Evolutionary conservation across 2,113 vertebrate genomes (phyloP).

Genomic region (Planiliza haematocheilus): DNA sequence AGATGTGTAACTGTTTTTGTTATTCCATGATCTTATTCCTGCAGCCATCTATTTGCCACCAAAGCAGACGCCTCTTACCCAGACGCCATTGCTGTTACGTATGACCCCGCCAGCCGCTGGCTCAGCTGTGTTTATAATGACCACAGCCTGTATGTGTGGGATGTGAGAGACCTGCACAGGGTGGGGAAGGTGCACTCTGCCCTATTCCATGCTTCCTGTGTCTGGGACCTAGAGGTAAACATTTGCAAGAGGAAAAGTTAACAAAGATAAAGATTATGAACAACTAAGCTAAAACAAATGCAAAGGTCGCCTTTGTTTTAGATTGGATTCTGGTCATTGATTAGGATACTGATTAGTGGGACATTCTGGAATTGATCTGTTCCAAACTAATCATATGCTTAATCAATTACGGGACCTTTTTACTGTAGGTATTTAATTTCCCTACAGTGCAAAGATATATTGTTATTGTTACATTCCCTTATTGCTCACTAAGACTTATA

Average conservation of each 20-base stretch:
- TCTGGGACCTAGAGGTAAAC: constrained; percentile 95
- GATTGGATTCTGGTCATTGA: not conserved
- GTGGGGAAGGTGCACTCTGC: constrained; percentile 94
- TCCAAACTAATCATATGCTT: rapidly evolving
- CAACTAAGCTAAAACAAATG: too few relatives aligned
- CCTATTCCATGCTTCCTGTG: constrained; percentile 92
- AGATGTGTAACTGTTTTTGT: not conserved
- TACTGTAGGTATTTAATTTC: too few relatives aligned
- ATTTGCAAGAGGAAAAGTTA: not conserved
- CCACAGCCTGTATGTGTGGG: constrained; percentile 98
- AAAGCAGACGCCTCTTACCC: constrained; percentile 87
- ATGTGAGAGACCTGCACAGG: constrained; percentile 90
- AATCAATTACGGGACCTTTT: too few relatives aligned
- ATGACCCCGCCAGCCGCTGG: constrained; percentile 91
- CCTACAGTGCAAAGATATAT: not conserved
- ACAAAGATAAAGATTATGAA: too few relatives aligned
- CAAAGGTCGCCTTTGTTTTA: not conserved
- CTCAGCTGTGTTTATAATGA: constrained; percentile 96
- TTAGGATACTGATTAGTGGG: not conserved
- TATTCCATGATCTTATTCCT: not conserved
- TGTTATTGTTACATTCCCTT: not conserved
- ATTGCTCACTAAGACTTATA: not conserved
- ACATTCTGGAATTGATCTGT: not conserved
- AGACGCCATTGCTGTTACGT: constrained; percentile 91
- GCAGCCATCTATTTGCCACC: constrained; percentile 87